These are phyloP conservation scores for Sapajus apella DNA, from an alignment of 2,113 vertebrate genomes.

Conservation along the genomic window DNA sequence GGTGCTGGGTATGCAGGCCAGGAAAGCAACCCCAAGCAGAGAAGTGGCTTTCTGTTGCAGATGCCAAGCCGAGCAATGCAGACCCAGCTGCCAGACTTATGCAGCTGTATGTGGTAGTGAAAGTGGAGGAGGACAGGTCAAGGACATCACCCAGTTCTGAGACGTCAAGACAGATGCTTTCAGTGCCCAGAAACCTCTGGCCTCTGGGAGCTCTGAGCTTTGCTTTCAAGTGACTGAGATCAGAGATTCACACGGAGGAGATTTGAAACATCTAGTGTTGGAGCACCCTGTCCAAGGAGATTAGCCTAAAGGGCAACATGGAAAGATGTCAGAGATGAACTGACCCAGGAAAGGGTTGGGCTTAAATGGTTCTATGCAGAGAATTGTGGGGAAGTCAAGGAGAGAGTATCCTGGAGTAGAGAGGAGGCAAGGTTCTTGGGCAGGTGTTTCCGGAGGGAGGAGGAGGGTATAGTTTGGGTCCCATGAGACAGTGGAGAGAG, in stretches of 20 bases:
- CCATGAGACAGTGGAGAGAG: not conserved
- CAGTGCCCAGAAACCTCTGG: not conserved
- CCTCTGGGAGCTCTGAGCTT: too few species aligned
- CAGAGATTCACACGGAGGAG: too few species aligned
- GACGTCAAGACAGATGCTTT: rapidly evolving
- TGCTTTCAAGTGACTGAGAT: not conserved
- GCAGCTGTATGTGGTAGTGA: not conserved
- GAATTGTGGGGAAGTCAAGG: rapidly evolving
- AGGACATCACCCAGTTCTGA: not conserved
- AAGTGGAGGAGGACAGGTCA: not conserved
- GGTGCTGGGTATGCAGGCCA: not conserved
- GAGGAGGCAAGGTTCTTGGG: not conserved
- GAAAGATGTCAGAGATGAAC: not conserved
- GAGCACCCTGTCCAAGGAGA: not conserved
- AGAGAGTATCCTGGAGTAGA: not conserved
- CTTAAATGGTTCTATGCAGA: not conserved
- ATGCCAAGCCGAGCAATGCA: rapidly evolving
- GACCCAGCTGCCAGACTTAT: rapidly evolving
- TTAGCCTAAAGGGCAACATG: rapidly evolving
- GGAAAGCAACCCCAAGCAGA: not conserved
- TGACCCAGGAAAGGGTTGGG: not conserved
- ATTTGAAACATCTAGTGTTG: rapidly evolving
- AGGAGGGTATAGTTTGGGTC: not conserved
- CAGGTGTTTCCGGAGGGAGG: not conserved
- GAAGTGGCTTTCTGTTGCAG: not conserved